Conservation (phyloP, 2,113 vertebrate genomes). For the Porphyrio hochstetteri region DNA sequence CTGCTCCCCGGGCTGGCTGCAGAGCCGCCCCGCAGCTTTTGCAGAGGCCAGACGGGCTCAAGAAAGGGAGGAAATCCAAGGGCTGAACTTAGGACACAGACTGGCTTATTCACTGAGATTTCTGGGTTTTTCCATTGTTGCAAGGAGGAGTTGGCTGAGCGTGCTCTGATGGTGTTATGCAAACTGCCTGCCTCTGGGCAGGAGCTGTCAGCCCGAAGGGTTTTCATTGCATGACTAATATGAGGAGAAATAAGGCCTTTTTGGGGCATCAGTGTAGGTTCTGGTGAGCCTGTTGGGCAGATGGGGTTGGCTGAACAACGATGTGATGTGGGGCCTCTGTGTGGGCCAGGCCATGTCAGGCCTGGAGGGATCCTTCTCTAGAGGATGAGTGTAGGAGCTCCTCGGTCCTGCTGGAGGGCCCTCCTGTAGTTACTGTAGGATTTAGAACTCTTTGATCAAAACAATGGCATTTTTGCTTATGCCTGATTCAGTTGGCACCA, state of each 20-base stretch:
- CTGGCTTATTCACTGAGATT: conserved; percentile 24
- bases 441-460: neutral
- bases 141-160: neutral
- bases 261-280: neutral
- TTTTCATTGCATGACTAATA: neutral
- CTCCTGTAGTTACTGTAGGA: neutral
- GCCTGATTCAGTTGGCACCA: neutral
- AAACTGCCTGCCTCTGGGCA: conserved; percentile 9
- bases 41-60: conserved; percentile 47
- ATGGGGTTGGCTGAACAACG: fast-evolving
- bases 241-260: neutral
- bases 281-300: neutral
- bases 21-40: conserved; percentile 23
- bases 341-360: neutral
- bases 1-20: conserved; percentile 21
- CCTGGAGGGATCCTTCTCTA: no score
- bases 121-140: conserved; percentile 76
- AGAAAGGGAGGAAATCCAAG: conserved; percentile 69
- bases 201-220: neutral
- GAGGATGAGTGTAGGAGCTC: neutral
- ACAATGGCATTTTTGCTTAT: neutral
- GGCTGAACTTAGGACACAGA: conserved; percentile 67
- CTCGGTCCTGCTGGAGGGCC: neutral
- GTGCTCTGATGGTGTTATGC: neutral
- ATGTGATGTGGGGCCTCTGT: neutral